Evolutionary conservation across 2,888 invertebrate genomes (phyloP).

Genomic region (Cheilosia soror): DNA sequence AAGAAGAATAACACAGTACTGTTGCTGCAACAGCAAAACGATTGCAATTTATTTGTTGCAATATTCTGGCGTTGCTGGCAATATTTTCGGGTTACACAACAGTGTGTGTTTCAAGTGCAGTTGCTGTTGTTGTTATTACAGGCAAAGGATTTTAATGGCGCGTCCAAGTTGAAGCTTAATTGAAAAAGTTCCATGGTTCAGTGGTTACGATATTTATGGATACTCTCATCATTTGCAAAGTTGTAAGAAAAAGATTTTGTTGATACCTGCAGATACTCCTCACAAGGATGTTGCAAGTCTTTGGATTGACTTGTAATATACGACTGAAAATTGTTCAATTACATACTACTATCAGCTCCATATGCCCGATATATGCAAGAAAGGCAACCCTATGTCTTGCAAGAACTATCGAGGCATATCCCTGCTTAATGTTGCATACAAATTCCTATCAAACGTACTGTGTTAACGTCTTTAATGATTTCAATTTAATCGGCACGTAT

Average conservation of each 20-base stretch:
- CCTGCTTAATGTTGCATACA: no score
- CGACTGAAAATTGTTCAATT: no score
- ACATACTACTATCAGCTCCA: no score
- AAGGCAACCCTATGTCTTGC: no score
- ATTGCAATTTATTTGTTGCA: constrained; percentile 75
- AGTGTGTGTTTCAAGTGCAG: constrained; percentile 57
- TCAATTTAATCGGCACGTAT: no score
- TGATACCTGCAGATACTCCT: no score
- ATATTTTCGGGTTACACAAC: constrained; percentile 62
- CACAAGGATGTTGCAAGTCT: no score
- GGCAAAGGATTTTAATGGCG: constrained; percentile 30
- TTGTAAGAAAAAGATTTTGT: neutral
- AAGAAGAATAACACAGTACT: constrained; percentile 37
- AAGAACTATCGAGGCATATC: no score
- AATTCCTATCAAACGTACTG: no score
- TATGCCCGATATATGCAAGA: no score
- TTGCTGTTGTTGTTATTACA: constrained; percentile 13
- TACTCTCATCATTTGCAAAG: constrained; percentile 35
- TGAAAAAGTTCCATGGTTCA: constrained; percentile 65
- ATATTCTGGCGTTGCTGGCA: constrained; percentile 66
- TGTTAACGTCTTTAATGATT: no score
- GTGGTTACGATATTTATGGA: constrained; percentile 27
- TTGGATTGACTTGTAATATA: no score
- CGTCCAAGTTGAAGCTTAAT: constrained; percentile 52
- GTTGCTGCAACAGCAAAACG: constrained; percentile 51